Percentiles rank a stretch among this genome's conserved stretches.
Evolutionary conservation across 1,140 invertebrate species (phyloP).

Genomic region (Megalopta genalis): DNA sequence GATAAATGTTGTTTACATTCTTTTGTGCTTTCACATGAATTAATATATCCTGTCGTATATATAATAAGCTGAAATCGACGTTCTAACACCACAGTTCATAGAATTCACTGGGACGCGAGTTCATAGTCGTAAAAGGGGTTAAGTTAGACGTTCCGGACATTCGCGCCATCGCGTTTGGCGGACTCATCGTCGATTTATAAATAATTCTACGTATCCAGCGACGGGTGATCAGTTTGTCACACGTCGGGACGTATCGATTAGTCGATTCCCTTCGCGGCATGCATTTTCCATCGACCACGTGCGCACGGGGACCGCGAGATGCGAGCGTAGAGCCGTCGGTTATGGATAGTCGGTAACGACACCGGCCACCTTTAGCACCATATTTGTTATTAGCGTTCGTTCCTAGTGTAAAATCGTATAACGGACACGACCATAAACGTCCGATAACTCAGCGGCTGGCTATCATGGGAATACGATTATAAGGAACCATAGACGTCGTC

Average conservation of each 20-base stretch:
- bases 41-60: too few relatives aligned
- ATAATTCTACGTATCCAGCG: neutral
- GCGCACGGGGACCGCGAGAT: neutral
- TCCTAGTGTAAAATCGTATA: constrained; percentile 59
- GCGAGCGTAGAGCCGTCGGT: neutral
- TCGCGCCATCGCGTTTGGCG: neutral
- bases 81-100: too few relatives aligned
- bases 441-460: constrained; percentile 47
- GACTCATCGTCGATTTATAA: neutral
- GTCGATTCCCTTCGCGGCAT: neutral
- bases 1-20: too few relatives aligned
- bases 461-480: constrained; percentile 31
- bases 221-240: neutral
- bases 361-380: constrained; percentile 36
- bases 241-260: neutral
- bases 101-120: neutral
- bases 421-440: constrained; percentile 59
- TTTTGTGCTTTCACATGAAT: too few relatives aligned
- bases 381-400: constrained; percentile 49
- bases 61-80: too few relatives aligned
- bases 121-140: neutral
- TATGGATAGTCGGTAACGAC: constrained; percentile 42
- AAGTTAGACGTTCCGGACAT: neutral
- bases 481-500: constrained; percentile 44
- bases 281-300: neutral